Conservation (phyloP, 2,797 vertebrate genomes). For the Leuciscus waleckii region DNA sequence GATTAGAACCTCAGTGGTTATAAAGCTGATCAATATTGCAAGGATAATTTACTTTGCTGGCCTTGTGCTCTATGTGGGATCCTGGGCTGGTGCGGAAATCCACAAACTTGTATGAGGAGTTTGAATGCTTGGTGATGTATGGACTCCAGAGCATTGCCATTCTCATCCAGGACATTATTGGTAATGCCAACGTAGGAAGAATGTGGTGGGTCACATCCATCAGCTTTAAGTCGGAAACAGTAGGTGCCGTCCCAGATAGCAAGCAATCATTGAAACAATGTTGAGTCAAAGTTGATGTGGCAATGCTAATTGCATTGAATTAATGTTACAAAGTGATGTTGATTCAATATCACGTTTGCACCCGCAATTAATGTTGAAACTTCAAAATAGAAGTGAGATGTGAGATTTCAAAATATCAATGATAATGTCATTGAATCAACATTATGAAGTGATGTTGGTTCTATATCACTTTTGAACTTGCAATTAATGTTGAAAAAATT, state of each 20-base stretch:
- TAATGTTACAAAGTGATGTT: too few species aligned
- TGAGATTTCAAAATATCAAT: too few species aligned
- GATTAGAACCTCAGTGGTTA: conserved; percentile 83
- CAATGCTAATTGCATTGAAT: too few species aligned
- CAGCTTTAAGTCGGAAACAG: conserved; percentile 92
- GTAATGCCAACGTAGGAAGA: conserved; percentile 92
- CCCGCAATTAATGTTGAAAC: too few species aligned
- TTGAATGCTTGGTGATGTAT: conserved; percentile 93
- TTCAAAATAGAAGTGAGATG: too few species aligned
- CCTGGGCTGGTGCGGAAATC: conserved; percentile 83
- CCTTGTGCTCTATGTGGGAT: conserved; percentile 82
- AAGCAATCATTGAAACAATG: too few species aligned
- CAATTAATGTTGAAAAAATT: too few species aligned
- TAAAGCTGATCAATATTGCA: conserved; percentile 87
- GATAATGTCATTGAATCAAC: too few species aligned
- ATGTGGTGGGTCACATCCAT: conserved; percentile 90
- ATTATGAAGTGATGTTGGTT: too few species aligned
- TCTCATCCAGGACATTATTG: conserved; percentile 87
- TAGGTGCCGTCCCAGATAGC: conserved; percentile 85
- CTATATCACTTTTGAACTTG: too few species aligned
- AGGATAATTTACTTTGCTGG: conserved; percentile 90
- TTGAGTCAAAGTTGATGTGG: too few species aligned
- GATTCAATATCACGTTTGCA: too few species aligned
- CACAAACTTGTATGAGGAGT: conserved; percentile 90
- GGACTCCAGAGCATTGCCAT: conserved; percentile 64